These are phyloP conservation scores for Nyctibius grandis DNA, from an alignment of 2,797 vertebrate species.

Conservation along the genomic window DNA sequence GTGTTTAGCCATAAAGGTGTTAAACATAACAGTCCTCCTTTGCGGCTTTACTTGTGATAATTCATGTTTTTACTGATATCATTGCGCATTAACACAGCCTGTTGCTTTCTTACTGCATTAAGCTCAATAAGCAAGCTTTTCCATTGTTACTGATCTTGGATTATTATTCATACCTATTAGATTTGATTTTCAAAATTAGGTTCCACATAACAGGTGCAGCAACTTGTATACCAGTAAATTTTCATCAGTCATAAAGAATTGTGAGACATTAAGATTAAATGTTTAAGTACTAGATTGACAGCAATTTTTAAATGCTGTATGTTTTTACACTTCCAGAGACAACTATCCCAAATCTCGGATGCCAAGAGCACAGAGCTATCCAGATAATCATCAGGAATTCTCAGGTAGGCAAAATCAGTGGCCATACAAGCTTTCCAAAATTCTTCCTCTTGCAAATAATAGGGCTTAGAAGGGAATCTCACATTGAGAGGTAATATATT, in stretches of 20 bases:
- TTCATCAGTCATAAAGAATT: background rate
- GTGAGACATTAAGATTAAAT: background rate
- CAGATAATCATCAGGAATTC: conserved; percentile 98
- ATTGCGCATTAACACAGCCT: conserved; percentile 1
- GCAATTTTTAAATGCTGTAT: background rate
- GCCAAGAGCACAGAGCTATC: conserved; percentile 98
- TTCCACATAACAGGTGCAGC: background rate
- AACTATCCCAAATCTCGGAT: conserved; percentile 94
- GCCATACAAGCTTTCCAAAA: background rate
- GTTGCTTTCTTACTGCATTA: background rate
- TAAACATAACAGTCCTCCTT: background rate
- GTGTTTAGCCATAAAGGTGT: background rate
- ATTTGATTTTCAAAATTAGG: background rate
- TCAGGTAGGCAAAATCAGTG: conserved; percentile 77
- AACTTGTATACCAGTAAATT: background rate
- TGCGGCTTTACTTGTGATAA: background rate
- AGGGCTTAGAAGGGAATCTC: background rate
- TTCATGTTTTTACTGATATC: conserved; percentile 7
- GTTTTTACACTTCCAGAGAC: conserved; percentile 78
- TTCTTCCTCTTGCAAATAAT: background rate
- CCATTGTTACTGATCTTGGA: background rate
- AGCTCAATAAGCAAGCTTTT: background rate
- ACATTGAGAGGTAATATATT: background rate
- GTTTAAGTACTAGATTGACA: background rate
- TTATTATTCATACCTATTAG: background rate